These are phyloP conservation scores for Drosophila jambulina DNA, from an alignment of 1,140 invertebrate species.

Conservation along the genomic window DNA sequence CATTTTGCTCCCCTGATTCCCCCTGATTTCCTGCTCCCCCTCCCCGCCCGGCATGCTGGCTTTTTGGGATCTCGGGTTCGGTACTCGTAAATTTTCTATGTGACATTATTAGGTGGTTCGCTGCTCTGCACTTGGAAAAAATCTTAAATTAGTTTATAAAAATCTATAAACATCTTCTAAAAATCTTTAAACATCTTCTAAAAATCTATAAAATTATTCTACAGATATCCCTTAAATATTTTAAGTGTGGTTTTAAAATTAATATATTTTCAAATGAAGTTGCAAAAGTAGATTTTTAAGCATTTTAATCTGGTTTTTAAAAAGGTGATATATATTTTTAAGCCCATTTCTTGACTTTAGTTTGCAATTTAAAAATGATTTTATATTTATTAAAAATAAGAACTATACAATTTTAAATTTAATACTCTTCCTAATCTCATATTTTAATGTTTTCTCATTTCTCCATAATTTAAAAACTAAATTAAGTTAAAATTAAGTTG, in stretches of 20 bases:
- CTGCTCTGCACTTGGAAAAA: slow-evolving; percentile 33
- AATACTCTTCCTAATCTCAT: fast-evolving
- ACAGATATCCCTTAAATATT: too few species aligned
- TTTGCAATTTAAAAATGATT: background rate
- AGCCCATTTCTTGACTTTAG: too few species aligned
- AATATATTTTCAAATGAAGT: background rate
- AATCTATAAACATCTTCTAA: background rate
- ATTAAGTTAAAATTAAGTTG: too few species aligned
- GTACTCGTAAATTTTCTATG: slow-evolving; percentile 71
- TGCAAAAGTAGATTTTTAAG: background rate
- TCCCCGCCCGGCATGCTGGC: background rate
- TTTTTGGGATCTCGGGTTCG: slow-evolving; percentile 38
- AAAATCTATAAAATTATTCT: background rate
- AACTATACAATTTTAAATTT: background rate
- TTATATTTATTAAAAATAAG: background rate
- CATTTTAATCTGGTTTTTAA: background rate
- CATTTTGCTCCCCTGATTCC: slow-evolving; percentile 26
- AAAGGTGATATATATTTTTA: too few species aligned
- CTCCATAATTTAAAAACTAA: too few species aligned
- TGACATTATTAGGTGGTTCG: slow-evolving; percentile 81
- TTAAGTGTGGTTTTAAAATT: fast-evolving
- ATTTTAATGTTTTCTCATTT: background rate
- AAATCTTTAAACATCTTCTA: background rate
- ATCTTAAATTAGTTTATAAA: background rate
- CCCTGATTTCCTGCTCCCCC: background rate